These are phyloP conservation scores for Colossoma macropomum DNA, from an alignment of 2,113 vertebrate genomes.

Conservation along the genomic window DNA sequence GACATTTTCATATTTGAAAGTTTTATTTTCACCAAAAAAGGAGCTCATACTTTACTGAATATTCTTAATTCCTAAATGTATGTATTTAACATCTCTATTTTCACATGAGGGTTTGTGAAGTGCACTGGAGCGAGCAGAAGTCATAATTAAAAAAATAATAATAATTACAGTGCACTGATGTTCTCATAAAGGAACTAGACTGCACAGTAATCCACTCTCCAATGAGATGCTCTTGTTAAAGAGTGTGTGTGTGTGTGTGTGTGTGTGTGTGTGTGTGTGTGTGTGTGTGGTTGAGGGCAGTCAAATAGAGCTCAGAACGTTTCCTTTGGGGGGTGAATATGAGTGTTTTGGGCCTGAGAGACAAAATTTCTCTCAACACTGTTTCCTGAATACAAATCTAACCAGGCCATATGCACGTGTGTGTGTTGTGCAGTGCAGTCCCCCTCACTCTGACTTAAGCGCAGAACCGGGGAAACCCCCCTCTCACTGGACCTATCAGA, in stretches of 20 bases:
- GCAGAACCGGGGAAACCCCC: conserved; percentile 18
- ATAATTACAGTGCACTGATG: neutral
- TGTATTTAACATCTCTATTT: too few relatives aligned
- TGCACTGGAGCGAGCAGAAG: too few relatives aligned
- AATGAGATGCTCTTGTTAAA: neutral
- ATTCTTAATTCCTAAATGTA: too few relatives aligned
- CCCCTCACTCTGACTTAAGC: neutral
- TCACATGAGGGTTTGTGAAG: too few relatives aligned
- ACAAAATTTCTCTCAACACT: conserved; percentile 40
- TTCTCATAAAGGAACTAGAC: neutral
- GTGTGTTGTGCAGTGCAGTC: neutral
- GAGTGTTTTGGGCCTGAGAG: conserved; percentile 22
- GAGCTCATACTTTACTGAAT: too few relatives aligned
- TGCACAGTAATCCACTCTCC: neutral
- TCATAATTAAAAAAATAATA: too few relatives aligned
- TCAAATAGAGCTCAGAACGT: neutral
- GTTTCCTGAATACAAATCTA: conserved; percentile 35
- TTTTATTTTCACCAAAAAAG: too few relatives aligned
- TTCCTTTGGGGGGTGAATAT: conserved; percentile 13
- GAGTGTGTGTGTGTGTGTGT: neutral
- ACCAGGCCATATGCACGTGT: neutral
- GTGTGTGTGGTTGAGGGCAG: neutral
- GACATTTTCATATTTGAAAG: too few relatives aligned
- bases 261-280: neutral
- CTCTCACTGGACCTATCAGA: neutral